phyloP scores from a whole-genome alignment of 1,140 invertebrate genomes.

The Apocrypta bakeri region DNA sequence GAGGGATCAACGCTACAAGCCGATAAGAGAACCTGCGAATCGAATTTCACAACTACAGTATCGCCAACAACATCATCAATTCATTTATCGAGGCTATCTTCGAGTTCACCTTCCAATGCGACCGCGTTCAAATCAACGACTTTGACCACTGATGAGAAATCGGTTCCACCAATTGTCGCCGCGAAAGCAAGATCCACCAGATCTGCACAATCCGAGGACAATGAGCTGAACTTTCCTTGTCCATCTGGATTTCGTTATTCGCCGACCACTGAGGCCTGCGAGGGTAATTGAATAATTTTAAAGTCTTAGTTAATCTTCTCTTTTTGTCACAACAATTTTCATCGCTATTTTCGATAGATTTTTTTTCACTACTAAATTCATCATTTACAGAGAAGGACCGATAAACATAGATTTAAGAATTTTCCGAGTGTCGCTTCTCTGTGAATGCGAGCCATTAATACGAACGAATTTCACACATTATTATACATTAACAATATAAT shows the following conservation, averaged over 20 bases:
- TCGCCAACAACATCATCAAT: not conserved
- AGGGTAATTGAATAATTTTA: conserved; percentile 76
- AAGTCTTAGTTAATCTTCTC: not conserved
- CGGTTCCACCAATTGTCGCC: not conserved
- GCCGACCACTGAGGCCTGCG: conserved; percentile 77
- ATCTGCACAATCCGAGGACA: conserved; percentile 41
- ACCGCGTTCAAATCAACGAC: not conserved
- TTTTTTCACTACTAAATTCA: not conserved
- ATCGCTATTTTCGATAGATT: not conserved
- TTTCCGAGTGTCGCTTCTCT: not conserved
- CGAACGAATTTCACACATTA: not conserved
- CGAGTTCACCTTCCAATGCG: not conserved
- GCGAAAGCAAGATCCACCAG: conserved; percentile 54
- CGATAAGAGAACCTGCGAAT: conserved; percentile 80
- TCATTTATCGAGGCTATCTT: not conserved
- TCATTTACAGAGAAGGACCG: conserved; percentile 3
- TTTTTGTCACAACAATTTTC: conserved; percentile 12
- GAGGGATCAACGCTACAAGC: conserved; percentile 81
- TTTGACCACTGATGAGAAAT: not conserved
- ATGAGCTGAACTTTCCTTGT: conserved; percentile 67
- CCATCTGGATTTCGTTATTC: conserved; percentile 80
- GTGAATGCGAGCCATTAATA: not conserved
- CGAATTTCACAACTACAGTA: conserved; percentile 51
- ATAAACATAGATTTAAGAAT: not conserved
- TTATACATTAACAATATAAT: not conserved